Conservation (phyloP, 2,113 vertebrate species). For the Sterna hirundo region DNA sequence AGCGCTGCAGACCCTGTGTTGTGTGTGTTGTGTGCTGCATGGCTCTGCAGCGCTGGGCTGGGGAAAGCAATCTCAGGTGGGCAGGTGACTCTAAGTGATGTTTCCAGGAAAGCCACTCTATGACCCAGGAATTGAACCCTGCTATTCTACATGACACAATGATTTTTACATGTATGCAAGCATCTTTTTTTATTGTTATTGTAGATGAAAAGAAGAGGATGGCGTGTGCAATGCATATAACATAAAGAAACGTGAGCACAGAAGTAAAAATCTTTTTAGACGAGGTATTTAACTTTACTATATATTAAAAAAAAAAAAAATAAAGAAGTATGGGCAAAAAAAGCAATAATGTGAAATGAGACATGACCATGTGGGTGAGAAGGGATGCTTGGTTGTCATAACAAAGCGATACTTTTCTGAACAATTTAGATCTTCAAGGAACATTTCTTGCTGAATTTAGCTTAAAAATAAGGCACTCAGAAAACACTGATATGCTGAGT, state of each 20-base stretch:
- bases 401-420: conserved; percentile 10
- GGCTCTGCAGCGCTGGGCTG: not conserved
- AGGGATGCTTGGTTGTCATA: not conserved
- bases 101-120: not conserved
- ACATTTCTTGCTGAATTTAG: conserved; percentile 48
- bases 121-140: not conserved
- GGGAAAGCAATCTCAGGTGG: not conserved
- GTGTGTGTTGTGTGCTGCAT: not conserved
- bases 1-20: not conserved
- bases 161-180: not conserved
- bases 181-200: not conserved
- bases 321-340: not conserved
- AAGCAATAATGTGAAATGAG: not conserved
- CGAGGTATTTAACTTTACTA: not conserved
- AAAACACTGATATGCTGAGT: conserved; percentile 27
- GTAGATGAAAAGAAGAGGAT: not conserved
- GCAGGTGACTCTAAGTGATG: not conserved
- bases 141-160: fast-evolving
- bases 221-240: fast-evolving
- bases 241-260: not conserved
- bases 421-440: not conserved
- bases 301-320: not conserved
- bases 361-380: not conserved
- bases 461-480: conserved; percentile 41
- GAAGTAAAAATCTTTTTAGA: not conserved